A percentile compares a stretch with the other conserved stretches of the same genome.
phyloP scores from a whole-genome alignment of 2,113 vertebrate genomes.

The Arenaria interpres region DNA sequence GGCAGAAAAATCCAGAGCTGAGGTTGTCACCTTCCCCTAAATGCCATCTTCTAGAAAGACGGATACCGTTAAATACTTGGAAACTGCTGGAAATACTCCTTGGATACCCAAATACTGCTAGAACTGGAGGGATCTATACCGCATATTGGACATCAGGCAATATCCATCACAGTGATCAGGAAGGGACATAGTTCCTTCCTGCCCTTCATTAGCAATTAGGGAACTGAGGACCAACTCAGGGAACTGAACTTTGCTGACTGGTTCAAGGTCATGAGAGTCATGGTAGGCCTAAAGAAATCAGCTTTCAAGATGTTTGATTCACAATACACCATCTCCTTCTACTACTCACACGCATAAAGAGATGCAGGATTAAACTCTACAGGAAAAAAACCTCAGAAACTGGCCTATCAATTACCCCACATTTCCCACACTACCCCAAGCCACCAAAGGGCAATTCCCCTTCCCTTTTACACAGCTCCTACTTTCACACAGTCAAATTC shows the following conservation, averaged over 20 bases:
- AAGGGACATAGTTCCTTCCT: neutral
- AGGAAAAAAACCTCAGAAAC: neutral
- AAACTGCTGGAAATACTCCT: neutral
- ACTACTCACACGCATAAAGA: neutral
- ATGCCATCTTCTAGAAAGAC: neutral
- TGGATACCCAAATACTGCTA: neutral
- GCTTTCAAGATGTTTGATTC: neutral
- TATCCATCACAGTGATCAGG: neutral
- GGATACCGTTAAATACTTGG: neutral
- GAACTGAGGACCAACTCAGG: neutral
- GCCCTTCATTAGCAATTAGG: neutral
- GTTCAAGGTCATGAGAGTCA: neutral
- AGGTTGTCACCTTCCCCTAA: neutral
- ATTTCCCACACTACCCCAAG: neutral
- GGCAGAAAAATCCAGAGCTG: neutral
- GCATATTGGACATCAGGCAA: neutral
- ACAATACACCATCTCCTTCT: neutral
- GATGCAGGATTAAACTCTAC: neutral
- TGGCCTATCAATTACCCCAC: neutral
- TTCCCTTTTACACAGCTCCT: neutral
- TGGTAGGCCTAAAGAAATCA: neutral
- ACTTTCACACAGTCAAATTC: neutral
- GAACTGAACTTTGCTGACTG: neutral
- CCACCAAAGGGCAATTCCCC: neutral
- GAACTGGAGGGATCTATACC: neutral